These are phyloP conservation scores for Stenurella melanura DNA, from an alignment of 2,888 invertebrate species.

Conservation along the genomic window DNA sequence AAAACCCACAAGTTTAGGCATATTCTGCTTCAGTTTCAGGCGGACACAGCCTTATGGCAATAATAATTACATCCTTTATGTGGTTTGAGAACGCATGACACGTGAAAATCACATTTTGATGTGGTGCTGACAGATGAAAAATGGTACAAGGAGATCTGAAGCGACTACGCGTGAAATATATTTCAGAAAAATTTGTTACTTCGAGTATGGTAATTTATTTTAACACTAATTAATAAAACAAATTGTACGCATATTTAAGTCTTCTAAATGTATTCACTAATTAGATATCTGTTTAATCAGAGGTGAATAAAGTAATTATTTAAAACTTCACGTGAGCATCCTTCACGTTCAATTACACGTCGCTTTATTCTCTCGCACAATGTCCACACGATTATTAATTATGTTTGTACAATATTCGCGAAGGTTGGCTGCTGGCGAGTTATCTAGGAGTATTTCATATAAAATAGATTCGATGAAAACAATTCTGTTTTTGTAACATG, in stretches of 20 bases:
- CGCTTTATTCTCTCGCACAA: no score
- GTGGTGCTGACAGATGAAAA: not conserved
- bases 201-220: not conserved
- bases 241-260: not conserved
- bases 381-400: no score
- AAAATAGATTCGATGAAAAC: no score
- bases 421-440: no score
- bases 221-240: not conserved
- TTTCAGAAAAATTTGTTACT: not conserved
- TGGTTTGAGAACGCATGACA: not conserved
- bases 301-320: not conserved
- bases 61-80: not conserved
- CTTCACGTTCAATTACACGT: not conserved
- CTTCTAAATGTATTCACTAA: not conserved
- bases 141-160: not conserved
- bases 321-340: not conserved
- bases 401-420: no score
- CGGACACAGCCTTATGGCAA: not conserved
- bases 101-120: not conserved
- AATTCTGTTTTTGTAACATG: no score
- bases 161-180: not conserved
- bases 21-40: no score
- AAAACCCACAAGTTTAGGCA: no score
- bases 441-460: no score
- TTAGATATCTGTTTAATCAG: not conserved